Evolutionary conservation across 2,113 vertebrate genomes (phyloP).

Genomic region (Crotalus viridis): DNA sequence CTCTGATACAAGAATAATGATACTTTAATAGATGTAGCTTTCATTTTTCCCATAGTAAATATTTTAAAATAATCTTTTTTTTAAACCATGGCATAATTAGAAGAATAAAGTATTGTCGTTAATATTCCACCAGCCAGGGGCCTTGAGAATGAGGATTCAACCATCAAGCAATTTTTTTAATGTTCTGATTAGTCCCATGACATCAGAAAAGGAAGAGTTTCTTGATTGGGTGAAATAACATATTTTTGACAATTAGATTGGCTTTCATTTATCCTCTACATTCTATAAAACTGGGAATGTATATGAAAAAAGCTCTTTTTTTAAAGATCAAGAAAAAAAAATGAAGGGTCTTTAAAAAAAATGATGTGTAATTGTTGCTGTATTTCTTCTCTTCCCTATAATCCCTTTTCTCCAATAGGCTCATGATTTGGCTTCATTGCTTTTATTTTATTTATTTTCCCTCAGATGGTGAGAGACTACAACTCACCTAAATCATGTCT

Average conservation of each 20-base stretch:
- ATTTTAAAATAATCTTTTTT: neutral
- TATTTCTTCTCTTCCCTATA: neutral
- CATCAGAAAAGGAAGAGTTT: neutral
- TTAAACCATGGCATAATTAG: neutral
- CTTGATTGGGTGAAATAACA: neutral
- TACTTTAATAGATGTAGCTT: neutral
- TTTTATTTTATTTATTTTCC: constrained; percentile 37
- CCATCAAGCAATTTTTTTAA: neutral
- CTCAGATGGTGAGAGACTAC: constrained; percentile 31
- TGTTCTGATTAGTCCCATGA: neutral
- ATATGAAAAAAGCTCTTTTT: neutral
- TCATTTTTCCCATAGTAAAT: neutral
- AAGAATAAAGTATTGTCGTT: neutral
- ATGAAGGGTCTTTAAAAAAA: neutral
- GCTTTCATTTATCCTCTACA: neutral
- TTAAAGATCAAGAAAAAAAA: neutral
- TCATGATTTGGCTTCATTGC: neutral
- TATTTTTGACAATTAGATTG: neutral
- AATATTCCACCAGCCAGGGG: neutral
- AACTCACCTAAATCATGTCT: constrained; percentile 31
- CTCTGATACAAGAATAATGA: neutral
- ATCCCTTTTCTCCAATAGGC: neutral
- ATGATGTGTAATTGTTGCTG: neutral
- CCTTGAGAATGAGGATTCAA: neutral
- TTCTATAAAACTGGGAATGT: neutral